A percentile compares a stretch with the other conserved stretches of the same genome.
Evolutionary conservation across 2,888 invertebrate species (phyloP).

Genomic region (Hirtodrosophila histrioides): DNA sequence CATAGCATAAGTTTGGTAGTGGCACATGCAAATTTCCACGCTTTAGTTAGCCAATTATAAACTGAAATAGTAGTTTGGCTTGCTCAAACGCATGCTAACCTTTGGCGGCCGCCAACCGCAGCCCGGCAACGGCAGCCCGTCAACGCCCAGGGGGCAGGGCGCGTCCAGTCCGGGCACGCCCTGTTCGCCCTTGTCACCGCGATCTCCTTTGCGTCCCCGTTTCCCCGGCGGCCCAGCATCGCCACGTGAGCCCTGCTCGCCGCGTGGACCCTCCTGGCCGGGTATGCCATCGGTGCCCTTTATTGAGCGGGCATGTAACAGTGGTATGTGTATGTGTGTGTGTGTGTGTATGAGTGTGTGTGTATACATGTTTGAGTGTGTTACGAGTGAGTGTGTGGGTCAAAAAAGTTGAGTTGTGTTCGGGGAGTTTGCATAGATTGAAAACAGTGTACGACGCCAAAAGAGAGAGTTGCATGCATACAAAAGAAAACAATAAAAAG

Average conservation of each 20-base stretch:
- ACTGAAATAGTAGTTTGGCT: constrained; percentile 35
- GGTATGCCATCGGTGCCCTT: constrained; percentile 97
- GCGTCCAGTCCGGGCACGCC: constrained; percentile 99
- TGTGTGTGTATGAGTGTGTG: constrained; percentile 21
- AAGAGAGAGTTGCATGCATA: constrained; percentile 60
- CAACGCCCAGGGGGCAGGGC: constrained; percentile 98
- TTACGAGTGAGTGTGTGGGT: constrained; percentile 24
- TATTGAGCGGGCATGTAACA: not conserved
- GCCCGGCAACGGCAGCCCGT: constrained; percentile 97
- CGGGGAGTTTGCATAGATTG: constrained; percentile 31
- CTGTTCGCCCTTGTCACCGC: constrained; percentile 96
- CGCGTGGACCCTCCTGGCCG: constrained; percentile 95
- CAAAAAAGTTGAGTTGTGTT: constrained; percentile 31
- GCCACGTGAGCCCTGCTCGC: constrained; percentile 94
- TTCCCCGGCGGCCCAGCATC: constrained; percentile 91
- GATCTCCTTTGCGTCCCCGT: constrained; percentile 95
- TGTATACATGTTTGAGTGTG: constrained; percentile 21
- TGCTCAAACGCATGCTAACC: constrained; percentile 85
- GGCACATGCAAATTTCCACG: constrained; percentile 60
- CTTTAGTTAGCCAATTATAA: constrained; percentile 57
- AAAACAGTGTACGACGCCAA: constrained; percentile 56
- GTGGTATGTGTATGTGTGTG: constrained; percentile 14
- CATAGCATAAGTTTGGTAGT: constrained; percentile 15
- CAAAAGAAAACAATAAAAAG: constrained; percentile 44
- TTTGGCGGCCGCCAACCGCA: constrained; percentile 97